Base-by-base conservation (phyloP, 2,797 vertebrate species). In the Pipistrellus pipistrellus region DNA sequence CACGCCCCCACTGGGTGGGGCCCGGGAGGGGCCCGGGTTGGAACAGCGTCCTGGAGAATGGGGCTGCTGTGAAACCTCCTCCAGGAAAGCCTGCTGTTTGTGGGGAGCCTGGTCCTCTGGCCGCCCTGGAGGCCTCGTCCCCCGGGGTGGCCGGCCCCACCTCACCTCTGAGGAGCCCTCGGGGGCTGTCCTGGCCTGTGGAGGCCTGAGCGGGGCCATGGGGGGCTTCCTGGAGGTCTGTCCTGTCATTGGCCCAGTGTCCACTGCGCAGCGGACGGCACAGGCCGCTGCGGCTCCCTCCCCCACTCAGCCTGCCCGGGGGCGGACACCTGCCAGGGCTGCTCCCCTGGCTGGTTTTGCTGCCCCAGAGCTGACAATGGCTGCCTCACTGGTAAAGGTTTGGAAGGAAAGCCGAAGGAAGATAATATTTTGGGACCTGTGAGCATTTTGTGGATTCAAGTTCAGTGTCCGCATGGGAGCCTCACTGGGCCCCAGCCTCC, bases 401-500 rank as follows among this genome's bases (percentile, higher is more conserved):
- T 0, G 57, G 8, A 10, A 27, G 20, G 20, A 20, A 17, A 35
- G 6, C 35, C 66, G 15, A 25, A 66, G 55, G 30, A 48, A 68
- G 41, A 32, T 20, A 27, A 2, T 25, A 32, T 27, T 81, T 38
- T 27, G 10, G 1, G 32, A 41, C 14, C 64, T 3, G 5, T 1
- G 11, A 66, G n/a, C 46, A 62, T 23, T 0, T 11, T 0, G 1
- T 4, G 12, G 46, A 44, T 53, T 38, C 32, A n/a, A 20, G 25
- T 44, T 25, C 23, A 2, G 64, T 0, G 8, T 55, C 69, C 1
- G 0, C 6, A 27, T 10, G 10, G 30, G 46, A 32, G 27, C 27
- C 30, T 35, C 5, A 0, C 18, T 0, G 0, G 41, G 17, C 2
- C 13, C 8, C 4, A 0, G 4, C 41, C n/a, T 3, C 6, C 2